A percentile compares a stretch with the other conserved stretches of the same genome.
Conservation (phyloP, 1,140 invertebrate genomes). For the Venturia canescens region DNA sequence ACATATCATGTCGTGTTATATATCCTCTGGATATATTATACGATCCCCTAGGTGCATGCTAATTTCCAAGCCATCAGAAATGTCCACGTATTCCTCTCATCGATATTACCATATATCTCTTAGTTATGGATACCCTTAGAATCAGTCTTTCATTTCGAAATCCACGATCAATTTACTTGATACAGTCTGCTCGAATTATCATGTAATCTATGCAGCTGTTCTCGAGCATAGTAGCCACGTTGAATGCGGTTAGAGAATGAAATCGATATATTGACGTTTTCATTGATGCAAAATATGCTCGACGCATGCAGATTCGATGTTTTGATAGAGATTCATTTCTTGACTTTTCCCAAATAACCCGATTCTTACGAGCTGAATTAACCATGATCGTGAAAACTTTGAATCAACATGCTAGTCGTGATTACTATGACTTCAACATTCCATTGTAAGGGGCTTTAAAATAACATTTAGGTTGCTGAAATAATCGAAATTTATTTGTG, state of each 20-base stretch:
- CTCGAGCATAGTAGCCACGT: background rate
- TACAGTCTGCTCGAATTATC: background rate
- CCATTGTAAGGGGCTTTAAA: too few relatives aligned
- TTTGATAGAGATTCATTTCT: too few relatives aligned
- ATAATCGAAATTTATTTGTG: too few relatives aligned
- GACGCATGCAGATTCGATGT: too few relatives aligned
- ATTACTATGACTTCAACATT: too few relatives aligned
- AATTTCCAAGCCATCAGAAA: background rate
- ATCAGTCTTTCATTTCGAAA: background rate
- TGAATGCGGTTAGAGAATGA: background rate
- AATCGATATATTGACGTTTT: too few relatives aligned
- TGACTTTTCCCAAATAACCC: too few relatives aligned
- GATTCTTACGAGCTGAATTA: too few relatives aligned
- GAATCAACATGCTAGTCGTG: too few relatives aligned
- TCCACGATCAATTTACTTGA: background rate
- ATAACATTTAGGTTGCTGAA: too few relatives aligned
- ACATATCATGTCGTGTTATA: background rate
- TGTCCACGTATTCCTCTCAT: slow-evolving; percentile 44
- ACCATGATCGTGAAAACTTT: too few relatives aligned
- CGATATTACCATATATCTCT: slow-evolving; percentile 51
- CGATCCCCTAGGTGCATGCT: background rate
- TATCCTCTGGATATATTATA: slow-evolving; percentile 30
- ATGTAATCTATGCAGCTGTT: background rate
- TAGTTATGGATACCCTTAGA: slow-evolving; percentile 56
- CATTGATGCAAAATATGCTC: too few relatives aligned